phyloP scores from a whole-genome alignment of 64 coral and sea anemone species.

The Stichodactyla helianthus region DNA sequence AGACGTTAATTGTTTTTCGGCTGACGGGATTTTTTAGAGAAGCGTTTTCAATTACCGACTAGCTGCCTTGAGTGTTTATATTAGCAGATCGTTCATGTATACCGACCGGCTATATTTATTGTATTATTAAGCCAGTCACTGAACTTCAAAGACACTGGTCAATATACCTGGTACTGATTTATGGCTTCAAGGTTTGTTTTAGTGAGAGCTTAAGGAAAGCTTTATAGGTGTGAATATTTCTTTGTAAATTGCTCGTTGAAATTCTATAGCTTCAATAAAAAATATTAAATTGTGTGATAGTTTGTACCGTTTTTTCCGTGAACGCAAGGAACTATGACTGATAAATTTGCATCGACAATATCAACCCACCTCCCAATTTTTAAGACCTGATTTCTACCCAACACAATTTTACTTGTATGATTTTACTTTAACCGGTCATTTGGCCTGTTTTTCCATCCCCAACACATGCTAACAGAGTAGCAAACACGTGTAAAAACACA shows the following conservation, averaged over 20 bases:
- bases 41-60: background rate
- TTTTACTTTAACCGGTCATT: background rate
- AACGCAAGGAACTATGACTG: too few relatives aligned
- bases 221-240: background rate
- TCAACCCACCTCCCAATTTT: too few relatives aligned
- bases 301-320: too few relatives aligned
- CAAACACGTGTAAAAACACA: background rate
- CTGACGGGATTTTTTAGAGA: background rate
- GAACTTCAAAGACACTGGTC: background rate
- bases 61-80: background rate
- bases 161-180: too few relatives aligned
- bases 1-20: too few relatives aligned
- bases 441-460: background rate
- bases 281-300: too few relatives aligned
- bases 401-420: too few relatives aligned
- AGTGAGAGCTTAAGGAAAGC: background rate
- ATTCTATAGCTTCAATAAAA: too few relatives aligned
- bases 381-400: too few relatives aligned
- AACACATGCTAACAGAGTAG: background rate
- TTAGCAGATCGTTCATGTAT: background rate
- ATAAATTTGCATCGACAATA: too few relatives aligned
- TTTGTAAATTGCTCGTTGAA: too few relatives aligned
- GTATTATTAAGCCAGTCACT: background rate
- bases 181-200: background rate
- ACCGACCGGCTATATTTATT: background rate